Percentiles rank a stretch among this genome's conserved stretches.
Evolutionary conservation across 2,113 vertebrate genomes (phyloP).

Genomic region (Oreotragus oreotragus): DNA sequence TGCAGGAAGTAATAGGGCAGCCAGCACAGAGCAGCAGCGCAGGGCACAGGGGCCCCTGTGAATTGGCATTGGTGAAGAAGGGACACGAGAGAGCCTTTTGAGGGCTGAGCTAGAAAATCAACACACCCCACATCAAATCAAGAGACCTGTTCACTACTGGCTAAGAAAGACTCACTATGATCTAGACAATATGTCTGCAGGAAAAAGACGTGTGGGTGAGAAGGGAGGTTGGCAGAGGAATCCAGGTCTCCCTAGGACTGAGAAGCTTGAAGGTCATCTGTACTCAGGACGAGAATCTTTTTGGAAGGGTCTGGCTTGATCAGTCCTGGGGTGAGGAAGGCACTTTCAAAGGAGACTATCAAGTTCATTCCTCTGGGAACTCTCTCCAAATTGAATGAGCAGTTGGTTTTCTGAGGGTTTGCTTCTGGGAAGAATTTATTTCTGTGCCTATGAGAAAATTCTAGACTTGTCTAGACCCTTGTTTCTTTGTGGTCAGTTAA

Average conservation of each 20-base stretch:
- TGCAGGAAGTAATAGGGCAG: background rate
- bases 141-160: background rate
- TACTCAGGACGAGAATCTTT: background rate
- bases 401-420: background rate
- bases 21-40: background rate
- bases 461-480: background rate
- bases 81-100: background rate
- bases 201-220: fast-evolving
- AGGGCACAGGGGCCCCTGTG: background rate
- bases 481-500: background rate
- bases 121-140: background rate
- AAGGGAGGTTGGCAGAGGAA: too few species aligned
- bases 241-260: background rate
- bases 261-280: background rate
- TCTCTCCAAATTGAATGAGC: background rate
- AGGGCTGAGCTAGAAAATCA: background rate
- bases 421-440: background rate
- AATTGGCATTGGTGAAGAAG: too few species aligned
- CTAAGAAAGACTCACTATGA: background rate
- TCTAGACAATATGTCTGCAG: fast-evolving
- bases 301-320: background rate
- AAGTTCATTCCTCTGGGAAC: background rate
- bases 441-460: background rate
- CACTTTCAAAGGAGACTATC: background rate
- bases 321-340: background rate